Evolutionary conservation across 2,888 invertebrate genomes (phyloP).

Genomic region (Acanthosepion esculentum): DNA sequence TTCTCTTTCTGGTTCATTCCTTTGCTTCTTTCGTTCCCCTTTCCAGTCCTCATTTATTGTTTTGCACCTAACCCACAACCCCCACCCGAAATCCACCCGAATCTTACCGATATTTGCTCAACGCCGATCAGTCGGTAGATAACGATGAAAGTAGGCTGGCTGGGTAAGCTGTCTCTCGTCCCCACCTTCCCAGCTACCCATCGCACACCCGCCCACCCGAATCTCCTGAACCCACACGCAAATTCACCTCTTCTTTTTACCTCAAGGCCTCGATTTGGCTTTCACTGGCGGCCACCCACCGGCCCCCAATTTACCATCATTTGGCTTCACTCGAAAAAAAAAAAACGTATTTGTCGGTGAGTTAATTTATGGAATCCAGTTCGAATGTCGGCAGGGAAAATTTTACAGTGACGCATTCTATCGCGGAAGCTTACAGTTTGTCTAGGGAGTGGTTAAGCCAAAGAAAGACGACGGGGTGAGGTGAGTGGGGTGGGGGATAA

Average conservation of each 20-base stretch:
- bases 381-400: neutral
- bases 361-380: neutral
- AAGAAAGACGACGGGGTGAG: neutral
- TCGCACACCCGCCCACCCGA: neutral
- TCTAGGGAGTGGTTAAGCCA: neutral
- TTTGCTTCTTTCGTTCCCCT: neutral
- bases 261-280: constrained; percentile 33
- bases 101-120: neutral
- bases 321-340: neutral
- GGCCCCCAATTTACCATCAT: neutral
- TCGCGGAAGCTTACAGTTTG: neutral
- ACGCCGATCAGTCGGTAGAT: neutral
- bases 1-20: neutral
- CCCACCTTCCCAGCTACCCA: neutral
- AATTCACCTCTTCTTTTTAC: neutral
- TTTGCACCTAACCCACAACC: neutral
- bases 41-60: neutral
- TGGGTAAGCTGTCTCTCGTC: neutral
- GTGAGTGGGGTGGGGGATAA: neutral
- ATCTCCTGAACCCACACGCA: neutral
- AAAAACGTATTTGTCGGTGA: neutral
- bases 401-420: neutral
- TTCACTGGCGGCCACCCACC: neutral
- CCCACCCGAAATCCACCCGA: neutral
- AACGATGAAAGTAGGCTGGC: constrained; percentile 17